phyloP scores from a whole-genome alignment of 2,888 invertebrate genomes.

The Apodemia duryi region DNA sequence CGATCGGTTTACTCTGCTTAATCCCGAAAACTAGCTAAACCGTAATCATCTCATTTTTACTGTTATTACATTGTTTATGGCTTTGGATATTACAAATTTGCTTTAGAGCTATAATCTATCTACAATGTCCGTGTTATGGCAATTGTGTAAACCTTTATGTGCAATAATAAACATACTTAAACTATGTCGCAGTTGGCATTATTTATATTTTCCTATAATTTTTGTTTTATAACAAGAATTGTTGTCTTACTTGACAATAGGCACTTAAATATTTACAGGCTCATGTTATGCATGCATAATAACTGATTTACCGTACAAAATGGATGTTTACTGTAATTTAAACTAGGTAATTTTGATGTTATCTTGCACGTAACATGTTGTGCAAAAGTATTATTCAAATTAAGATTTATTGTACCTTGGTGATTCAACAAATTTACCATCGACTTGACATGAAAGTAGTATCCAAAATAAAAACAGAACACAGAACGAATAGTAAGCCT shows the following conservation, averaged over 20 bases:
- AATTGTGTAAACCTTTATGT: neutral
- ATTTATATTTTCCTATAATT: slow-evolving; percentile 1
- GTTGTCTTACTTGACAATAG: slow-evolving; percentile 13
- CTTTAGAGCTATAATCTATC: neutral
- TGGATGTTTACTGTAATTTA: neutral
- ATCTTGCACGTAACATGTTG: slow-evolving; percentile 1
- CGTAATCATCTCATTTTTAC: too few species aligned
- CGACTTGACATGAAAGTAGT: too few species aligned
- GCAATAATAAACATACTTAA: neutral
- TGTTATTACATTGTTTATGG: neutral
- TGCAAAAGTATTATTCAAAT: neutral
- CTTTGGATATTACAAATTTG: neutral
- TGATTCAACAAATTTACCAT: too few species aligned
- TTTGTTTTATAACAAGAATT: slow-evolving; percentile 3
- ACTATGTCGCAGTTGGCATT: slow-evolving; percentile 5
- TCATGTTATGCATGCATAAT: slow-evolving; percentile 7
- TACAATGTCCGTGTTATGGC: neutral
- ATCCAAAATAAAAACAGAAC: too few species aligned
- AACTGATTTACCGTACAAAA: neutral
- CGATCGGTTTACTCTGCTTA: too few species aligned
- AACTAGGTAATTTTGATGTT: slow-evolving; percentile 2
- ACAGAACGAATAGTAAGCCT: too few species aligned
- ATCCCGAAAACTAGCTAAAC: too few species aligned
- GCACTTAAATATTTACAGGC: slow-evolving; percentile 10
- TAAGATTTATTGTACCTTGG: neutral